phyloP scores from a whole-genome alignment of 2,797 vertebrate species.

The Threskiornis aethiopicus region DNA sequence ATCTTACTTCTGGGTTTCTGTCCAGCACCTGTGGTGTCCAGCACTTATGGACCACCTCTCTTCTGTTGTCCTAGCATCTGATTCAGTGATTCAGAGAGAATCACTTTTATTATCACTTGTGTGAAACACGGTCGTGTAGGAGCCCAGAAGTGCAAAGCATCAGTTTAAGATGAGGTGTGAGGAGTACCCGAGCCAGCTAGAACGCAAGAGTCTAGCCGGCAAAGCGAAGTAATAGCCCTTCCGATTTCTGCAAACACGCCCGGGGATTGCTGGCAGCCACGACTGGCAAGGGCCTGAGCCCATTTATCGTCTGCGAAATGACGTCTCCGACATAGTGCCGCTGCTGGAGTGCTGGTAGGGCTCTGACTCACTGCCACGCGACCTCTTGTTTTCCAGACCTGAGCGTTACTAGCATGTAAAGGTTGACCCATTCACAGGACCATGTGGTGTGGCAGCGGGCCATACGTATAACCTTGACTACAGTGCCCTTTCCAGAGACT shows the following conservation, averaged over 20 bases:
- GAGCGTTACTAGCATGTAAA: background rate
- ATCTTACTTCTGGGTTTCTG: background rate
- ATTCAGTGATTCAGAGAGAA: background rate
- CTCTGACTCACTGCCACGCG: background rate
- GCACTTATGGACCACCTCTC: background rate
- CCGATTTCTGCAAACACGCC: background rate
- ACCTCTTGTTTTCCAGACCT: background rate
- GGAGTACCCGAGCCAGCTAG: background rate
- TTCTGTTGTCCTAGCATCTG: background rate
- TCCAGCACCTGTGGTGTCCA: background rate
- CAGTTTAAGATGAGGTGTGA: background rate
- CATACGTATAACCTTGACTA: background rate
- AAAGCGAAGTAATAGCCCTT: background rate
- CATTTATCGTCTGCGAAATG: background rate
- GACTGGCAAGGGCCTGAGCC: background rate
- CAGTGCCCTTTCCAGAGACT: constrained; percentile 5
- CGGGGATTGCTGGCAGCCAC: background rate
- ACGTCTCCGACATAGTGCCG: background rate
- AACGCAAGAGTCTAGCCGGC: background rate
- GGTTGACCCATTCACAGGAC: constrained; percentile 14
- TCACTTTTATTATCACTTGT: background rate
- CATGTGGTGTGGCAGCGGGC: background rate
- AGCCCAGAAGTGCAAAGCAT: background rate
- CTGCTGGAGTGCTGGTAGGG: background rate
- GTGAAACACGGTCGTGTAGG: background rate